phyloP scores from a whole-genome alignment of 35 echinoderm and acorn worm genomes.

The Diadema setosum region DNA sequence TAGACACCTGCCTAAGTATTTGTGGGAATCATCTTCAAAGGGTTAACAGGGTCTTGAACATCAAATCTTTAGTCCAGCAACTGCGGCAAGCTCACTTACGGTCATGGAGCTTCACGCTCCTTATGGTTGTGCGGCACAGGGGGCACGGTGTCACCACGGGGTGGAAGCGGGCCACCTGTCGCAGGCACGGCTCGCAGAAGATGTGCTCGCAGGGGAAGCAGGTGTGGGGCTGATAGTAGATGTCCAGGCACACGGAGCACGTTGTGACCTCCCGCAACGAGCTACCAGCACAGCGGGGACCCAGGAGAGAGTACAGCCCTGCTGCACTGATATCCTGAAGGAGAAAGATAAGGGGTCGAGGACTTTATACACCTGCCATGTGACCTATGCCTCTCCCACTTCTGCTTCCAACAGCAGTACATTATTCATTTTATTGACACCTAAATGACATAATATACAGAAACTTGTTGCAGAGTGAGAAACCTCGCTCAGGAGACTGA shows the following conservation, averaged over 20 bases:
- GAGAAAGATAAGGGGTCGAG: neutral
- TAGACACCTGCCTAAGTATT: too few species aligned
- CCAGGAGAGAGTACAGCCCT: constrained; percentile 19
- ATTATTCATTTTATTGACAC: too few species aligned
- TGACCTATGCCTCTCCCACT: too few species aligned
- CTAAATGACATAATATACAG: too few species aligned
- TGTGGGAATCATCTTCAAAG: too few species aligned
- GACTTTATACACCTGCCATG: too few species aligned
- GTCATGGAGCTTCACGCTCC: constrained; percentile 41
- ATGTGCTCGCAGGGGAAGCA: constrained; percentile 80
- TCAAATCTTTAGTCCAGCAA: too few species aligned
- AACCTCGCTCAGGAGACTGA: too few species aligned
- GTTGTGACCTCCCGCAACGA: constrained; percentile 63
- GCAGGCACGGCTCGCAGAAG: constrained; percentile 90
- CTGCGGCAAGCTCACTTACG: constrained; percentile 61
- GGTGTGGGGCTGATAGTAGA: constrained; percentile 66
- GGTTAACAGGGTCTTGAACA: too few species aligned
- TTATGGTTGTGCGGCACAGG: constrained; percentile 70
- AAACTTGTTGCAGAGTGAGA: too few species aligned
- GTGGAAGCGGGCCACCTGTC: constrained; percentile 57
- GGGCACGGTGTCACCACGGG: constrained; percentile 69
- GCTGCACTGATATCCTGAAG: constrained; percentile 2
- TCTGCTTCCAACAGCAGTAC: too few species aligned
- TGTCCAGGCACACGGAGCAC: constrained; percentile 79
- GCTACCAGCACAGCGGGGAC: constrained; percentile 4